Conservation (phyloP, 2,113 vertebrate genomes). For the Sebastes schlegelii region DNA sequence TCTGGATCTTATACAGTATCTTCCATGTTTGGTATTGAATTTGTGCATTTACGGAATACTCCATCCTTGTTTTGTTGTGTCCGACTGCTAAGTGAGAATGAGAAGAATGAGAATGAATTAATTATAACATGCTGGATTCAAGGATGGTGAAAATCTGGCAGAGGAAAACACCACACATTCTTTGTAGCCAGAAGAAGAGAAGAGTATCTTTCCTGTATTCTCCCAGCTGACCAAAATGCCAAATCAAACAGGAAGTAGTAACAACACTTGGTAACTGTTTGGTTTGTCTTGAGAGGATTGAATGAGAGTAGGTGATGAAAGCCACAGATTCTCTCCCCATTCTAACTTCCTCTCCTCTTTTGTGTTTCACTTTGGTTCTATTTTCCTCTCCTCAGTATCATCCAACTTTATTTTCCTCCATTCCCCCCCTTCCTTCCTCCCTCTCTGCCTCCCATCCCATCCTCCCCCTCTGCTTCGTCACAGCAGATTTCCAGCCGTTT, state of each 20-base stretch:
- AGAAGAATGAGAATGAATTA: not conserved
- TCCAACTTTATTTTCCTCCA: not conserved
- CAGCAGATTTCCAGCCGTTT: constrained; percentile 54
- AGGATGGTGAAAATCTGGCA: not conserved
- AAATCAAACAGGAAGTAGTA: not conserved
- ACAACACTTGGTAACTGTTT: not conserved
- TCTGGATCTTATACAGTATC: not conserved
- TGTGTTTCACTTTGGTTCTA: not conserved
- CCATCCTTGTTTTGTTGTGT: not conserved
- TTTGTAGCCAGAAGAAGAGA: not conserved
- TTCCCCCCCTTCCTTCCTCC: not conserved
- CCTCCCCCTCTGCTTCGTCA: constrained; percentile 21
- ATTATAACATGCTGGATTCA: not conserved
- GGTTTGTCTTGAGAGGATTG: not conserved
- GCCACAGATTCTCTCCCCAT: not conserved
- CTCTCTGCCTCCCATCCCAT: too few relatives aligned
- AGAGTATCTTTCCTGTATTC: not conserved
- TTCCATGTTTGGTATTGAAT: not conserved
- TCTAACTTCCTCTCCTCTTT: not conserved
- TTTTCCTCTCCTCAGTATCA: not conserved
- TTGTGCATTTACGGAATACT: not conserved
- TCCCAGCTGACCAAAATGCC: not conserved
- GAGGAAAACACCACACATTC: not conserved
- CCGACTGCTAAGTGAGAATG: not conserved
- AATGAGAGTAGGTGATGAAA: not conserved